Base-by-base conservation (phyloP, 2,888 invertebrate species). In the Cosmia pyralina region DNA sequence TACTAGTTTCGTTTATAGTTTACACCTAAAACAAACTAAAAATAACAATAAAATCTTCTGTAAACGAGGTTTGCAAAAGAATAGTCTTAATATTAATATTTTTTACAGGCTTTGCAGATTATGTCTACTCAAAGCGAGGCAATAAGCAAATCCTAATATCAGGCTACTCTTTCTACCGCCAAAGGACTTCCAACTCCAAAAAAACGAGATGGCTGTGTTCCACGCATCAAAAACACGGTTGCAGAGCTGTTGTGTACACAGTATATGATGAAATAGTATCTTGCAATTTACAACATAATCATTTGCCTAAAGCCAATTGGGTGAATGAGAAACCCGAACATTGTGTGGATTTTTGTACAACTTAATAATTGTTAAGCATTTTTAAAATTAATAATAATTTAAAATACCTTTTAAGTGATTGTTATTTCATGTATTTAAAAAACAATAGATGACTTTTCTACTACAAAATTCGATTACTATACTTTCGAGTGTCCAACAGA, bases 141-240 rank as follows among this genome's bases (percentile, higher is more conserved):
- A 75, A 71, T 7, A 60, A 44, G 4, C 34, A 78, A 0, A 71
- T 75, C 13, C 15, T 71, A n/a, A 4, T 78, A 34, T 55, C 48
- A 2, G 75, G 75, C 0, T 75, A 78, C 19, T 71, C 75, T 44
- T 75, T 60, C 22, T 75, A 75, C 17, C 75, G 72, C 11, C 78
- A 75, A 17, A 11, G 72, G 10, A 75, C 72, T 15, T 60, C 60
- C 4, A 8, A 11, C 5, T n/a, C 15, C 13, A 53, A 55, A 2
- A 76, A 76, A 46, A 41, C 62, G 0, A 63, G 76, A 64, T 78
- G 75, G 75, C 44, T 63, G 22, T 76, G 76, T 50, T 72, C 76
- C 13, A 76, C 76, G 0, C 76, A 76, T 28, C 79, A 79, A 15
- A 15, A 15, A 3, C 22, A 72, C 3, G 63, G 63, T 15, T 76